Evolutionary conservation across 2,888 invertebrate species (phyloP).

Genomic region (Acleris literana): DNA sequence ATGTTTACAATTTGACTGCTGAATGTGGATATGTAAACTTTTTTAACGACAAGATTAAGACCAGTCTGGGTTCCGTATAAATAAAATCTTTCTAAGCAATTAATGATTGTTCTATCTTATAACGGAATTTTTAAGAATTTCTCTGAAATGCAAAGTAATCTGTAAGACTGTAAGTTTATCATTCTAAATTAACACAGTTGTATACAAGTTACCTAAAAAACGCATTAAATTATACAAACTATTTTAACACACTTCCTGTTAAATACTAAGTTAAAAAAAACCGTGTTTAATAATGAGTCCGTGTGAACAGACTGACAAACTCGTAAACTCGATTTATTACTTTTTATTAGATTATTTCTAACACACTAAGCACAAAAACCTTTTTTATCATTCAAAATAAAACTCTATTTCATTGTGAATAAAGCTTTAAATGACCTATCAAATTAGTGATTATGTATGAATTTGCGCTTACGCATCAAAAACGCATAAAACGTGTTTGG

Average conservation of each 20-base stretch:
- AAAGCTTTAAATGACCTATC: too few species aligned
- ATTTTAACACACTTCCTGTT: slow-evolving; percentile 7
- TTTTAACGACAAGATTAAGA: too few species aligned
- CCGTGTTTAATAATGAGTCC: slow-evolving; percentile 20
- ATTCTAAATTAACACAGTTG: too few species aligned
- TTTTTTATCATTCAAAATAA: neutral
- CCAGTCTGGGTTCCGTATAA: too few species aligned
- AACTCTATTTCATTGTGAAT: neutral
- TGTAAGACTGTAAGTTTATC: too few species aligned
- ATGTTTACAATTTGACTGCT: too few species aligned
- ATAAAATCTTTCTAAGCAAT: too few species aligned
- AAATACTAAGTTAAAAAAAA: slow-evolving; percentile 1
- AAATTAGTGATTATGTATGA: neutral
- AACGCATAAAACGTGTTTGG: neutral
- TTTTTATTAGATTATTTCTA: slow-evolving; percentile 2
- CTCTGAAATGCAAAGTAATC: too few species aligned
- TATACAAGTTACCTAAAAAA: neutral
- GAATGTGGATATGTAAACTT: too few species aligned
- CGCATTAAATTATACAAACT: slow-evolving; percentile 6
- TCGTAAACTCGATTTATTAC: slow-evolving; percentile 24
- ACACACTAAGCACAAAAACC: slow-evolving; percentile 7
- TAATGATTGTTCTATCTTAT: too few species aligned
- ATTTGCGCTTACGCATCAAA: neutral
- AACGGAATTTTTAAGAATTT: too few species aligned
- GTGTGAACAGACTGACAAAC: slow-evolving; percentile 27